These are phyloP conservation scores for Ptilorrhoa leucosticta DNA, from an alignment of 2,113 vertebrate species.

Conservation along the genomic window DNA sequence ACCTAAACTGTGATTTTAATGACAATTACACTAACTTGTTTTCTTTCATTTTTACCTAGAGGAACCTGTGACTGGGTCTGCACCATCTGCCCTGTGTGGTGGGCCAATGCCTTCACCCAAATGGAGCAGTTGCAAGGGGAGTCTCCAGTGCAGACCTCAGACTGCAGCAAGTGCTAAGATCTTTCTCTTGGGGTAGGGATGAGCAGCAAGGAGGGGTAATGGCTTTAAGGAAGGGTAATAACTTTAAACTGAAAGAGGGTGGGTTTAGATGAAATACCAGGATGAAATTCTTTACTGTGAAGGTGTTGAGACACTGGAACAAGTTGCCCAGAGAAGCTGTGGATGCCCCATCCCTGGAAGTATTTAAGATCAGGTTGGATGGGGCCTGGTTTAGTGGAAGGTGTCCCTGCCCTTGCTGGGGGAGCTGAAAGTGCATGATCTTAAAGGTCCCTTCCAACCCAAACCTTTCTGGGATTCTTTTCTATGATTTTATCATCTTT, in stretches of 20 bases:
- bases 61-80: not conserved
- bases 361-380: not conserved
- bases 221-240: not conserved
- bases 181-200: not conserved
- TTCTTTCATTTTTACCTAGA: not conserved
- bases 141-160: not conserved
- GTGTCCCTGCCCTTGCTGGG: accelerated
- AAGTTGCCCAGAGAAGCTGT: not conserved
- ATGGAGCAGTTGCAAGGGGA: not conserved
- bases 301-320: not conserved
- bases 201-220: not conserved
- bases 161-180: not conserved
- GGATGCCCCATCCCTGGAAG: not conserved
- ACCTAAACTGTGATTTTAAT: not conserved
- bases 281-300: not conserved
- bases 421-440: not conserved
- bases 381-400: not conserved
- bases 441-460: not conserved
- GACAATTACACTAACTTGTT: not conserved
- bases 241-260: not conserved
- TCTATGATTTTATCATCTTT: not conserved
- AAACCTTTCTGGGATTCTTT: not conserved
- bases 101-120: not conserved
- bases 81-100: not conserved
- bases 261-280: not conserved